These are phyloP conservation scores for Papilio polytes DNA, from an alignment of 1,140 invertebrate species.

Conservation along the genomic window DNA sequence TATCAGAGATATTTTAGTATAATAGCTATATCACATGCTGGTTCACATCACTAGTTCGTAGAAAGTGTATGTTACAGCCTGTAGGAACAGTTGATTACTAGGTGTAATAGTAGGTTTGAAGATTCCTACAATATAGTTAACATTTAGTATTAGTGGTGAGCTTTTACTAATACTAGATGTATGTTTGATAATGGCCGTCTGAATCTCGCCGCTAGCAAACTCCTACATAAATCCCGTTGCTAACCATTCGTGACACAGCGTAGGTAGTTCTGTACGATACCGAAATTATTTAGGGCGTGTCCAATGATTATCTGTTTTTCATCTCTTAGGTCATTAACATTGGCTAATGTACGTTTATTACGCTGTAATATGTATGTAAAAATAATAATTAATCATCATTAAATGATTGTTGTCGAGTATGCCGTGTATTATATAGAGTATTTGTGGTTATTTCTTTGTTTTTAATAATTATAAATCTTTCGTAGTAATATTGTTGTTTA, in stretches of 20 bases:
- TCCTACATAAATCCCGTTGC: constrained; percentile 1
- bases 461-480: too few species aligned
- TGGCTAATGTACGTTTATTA: not conserved
- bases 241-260: constrained; percentile 25
- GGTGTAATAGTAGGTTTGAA: constrained; percentile 10
- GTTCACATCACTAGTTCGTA: not conserved
- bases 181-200: not conserved
- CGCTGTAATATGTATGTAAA: not conserved
- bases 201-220: not conserved
- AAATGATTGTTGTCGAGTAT: too few species aligned
- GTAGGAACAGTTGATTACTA: constrained; percentile 15
- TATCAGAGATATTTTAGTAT: too few species aligned
- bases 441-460: too few species aligned
- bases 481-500: too few species aligned
- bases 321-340: constrained; percentile 18
- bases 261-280: constrained; percentile 35
- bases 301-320: constrained; percentile 14
- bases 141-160: constrained; percentile 23
- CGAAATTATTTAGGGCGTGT: constrained; percentile 30
- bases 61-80: constrained; percentile 5
- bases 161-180: not conserved
- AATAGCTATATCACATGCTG: not conserved
- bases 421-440: too few species aligned
- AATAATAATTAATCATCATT: too few species aligned
- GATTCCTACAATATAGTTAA: constrained; percentile 29